Evolutionary conservation across 2,888 invertebrate species (phyloP).

Genomic region (Xestia sexstrigata): DNA sequence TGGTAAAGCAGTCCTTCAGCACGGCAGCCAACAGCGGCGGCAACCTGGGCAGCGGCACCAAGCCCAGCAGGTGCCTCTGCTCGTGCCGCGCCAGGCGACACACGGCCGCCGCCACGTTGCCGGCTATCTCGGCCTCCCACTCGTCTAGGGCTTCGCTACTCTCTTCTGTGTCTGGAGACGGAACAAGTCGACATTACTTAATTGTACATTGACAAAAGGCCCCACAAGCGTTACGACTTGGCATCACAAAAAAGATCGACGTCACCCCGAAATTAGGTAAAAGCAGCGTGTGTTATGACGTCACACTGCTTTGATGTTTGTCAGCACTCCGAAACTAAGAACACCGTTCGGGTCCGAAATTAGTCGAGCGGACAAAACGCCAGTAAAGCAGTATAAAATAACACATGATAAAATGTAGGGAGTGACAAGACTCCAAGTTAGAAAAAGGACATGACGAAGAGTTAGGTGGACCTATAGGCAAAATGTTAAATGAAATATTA

Average conservation of each 20-base stretch:
- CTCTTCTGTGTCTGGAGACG: slow-evolving; percentile 77
- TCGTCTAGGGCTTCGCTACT: slow-evolving; percentile 82
- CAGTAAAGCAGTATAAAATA: background rate
- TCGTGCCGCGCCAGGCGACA: slow-evolving; percentile 97
- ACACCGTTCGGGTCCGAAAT: background rate
- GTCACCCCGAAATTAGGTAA: background rate
- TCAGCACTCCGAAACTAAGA: background rate
- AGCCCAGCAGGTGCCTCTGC: slow-evolving; percentile 94
- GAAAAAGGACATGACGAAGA: background rate
- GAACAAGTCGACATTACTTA: background rate
- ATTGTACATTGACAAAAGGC: background rate
- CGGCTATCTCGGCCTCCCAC: slow-evolving; percentile 82
- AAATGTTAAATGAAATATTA: too few species aligned
- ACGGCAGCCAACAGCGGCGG: slow-evolving; percentile 96
- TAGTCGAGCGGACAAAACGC: background rate
- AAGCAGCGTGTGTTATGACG: background rate
- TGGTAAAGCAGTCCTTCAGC: slow-evolving; percentile 95
- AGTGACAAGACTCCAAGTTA: slow-evolving; percentile 17
- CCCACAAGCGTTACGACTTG: background rate
- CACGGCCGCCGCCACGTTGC: slow-evolving; percentile 95
- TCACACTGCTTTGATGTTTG: background rate
- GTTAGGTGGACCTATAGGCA: background rate
- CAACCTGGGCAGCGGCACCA: slow-evolving; percentile 95
- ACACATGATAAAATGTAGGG: slow-evolving; percentile 3
- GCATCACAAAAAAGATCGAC: background rate